Base-by-base conservation (phyloP, 2,113 vertebrate genomes). In the Aldabrachelys gigantea region DNA sequence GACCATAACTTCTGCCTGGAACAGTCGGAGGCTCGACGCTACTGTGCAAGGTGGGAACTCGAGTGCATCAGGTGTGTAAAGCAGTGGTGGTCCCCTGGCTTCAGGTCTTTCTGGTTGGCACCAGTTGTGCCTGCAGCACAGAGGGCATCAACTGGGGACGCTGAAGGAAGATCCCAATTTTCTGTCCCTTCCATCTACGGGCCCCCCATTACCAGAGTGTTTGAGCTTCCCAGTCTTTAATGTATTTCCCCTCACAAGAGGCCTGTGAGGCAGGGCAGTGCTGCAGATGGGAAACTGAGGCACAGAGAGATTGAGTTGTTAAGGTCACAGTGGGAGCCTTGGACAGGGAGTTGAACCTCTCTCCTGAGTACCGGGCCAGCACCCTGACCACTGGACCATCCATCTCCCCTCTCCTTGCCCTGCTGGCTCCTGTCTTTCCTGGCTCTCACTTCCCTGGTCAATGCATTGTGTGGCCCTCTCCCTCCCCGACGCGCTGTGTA, bases 1-100 rank as follows among this genome's bases (percentile, higher is more conserved):
- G 99, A 99, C 97, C 99, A 99, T 97, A 99, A 99, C 92, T 99
- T 99, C 98, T 99, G 99, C 89, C 96, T 99, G 96, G 96, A 87
- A 25, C 95, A 97, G 25, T 80, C 83, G 1, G 95, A 97, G 92
- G 93, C 96, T 54, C 98, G 98, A 82, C 96, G 24, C 52, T 98
- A 95, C 0, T 98, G 97, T 93, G 99, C 99, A 88, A 99, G 99
- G 99, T 99, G 95, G 38, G 90, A 24, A 52, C 50, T 12, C 4
- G 3, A 14, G 31, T 25, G 3, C 41, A 8, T 29, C 41, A 31
- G 49, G 13, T 16, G 24, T 14, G 75, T 38, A 38, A 50, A 24
- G 41, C 19, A 27, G 76, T 12, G 21, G 29, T 49, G 22, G 41
- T 27, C 14, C 76, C 76, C 21, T 8, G 25, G 24, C 6, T 49